Percentiles rank a stretch among this genome's conserved stretches.
Evolutionary conservation across 2,888 invertebrate species (phyloP).

Genomic region (Laspeyria flexula): DNA sequence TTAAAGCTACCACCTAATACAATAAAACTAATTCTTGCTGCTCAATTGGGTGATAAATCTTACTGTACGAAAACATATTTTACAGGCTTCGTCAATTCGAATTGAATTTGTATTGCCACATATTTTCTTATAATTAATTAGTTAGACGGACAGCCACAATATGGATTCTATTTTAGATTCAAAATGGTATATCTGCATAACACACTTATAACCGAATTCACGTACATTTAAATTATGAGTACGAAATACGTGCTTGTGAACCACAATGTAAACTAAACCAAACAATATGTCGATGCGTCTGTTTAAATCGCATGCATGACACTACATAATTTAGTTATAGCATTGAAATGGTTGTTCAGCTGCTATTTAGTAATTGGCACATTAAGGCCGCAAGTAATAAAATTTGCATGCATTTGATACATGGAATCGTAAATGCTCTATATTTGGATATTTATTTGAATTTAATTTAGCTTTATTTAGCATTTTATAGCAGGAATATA

Average conservation of each 20-base stretch:
- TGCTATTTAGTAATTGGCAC: slow-evolving; percentile 28
- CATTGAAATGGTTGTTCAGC: slow-evolving; percentile 23
- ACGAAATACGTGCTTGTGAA: not conserved
- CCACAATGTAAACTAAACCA: slow-evolving; percentile 8
- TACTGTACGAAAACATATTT: too few relatives aligned
- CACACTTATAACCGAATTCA: too few relatives aligned
- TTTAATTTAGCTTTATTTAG: not conserved
- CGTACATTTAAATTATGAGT: not conserved
- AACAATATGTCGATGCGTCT: slow-evolving; percentile 13
- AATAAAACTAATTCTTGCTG: too few relatives aligned
- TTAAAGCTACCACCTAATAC: too few relatives aligned
- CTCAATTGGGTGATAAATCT: too few relatives aligned
- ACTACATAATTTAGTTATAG: slow-evolving; percentile 31
- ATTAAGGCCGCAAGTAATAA: slow-evolving; percentile 33
- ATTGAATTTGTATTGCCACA: too few relatives aligned
- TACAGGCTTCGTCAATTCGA: too few relatives aligned
- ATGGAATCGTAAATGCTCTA: slow-evolving; percentile 5
- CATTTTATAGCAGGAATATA: too few relatives aligned
- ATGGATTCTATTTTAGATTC: too few relatives aligned
- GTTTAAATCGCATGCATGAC: slow-evolving; percentile 19
- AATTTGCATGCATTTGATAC: slow-evolving; percentile 38
- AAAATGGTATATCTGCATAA: too few relatives aligned
- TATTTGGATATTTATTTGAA: slow-evolving; percentile 1
- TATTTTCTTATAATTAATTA: too few relatives aligned
- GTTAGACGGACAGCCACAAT: too few relatives aligned